Evolutionary conservation across 2,888 invertebrate species (phyloP).

Genomic region (Drosophila imparisetae): DNA sequence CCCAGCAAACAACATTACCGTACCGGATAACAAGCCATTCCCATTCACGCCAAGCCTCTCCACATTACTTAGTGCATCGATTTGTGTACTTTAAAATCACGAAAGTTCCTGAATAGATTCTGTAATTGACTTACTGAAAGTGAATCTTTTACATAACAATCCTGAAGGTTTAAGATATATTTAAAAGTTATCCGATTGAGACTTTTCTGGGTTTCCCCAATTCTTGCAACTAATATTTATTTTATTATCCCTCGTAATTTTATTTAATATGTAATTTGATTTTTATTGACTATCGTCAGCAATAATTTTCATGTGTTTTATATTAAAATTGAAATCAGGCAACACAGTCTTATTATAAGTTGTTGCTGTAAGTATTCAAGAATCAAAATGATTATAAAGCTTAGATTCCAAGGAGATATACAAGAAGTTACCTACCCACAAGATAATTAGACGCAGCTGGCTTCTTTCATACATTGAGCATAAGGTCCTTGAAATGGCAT

Average conservation of each 20-base stretch:
- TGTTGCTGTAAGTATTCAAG: neutral
- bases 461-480: neutral
- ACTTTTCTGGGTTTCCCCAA: neutral
- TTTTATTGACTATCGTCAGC: neutral
- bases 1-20: slow-evolving; percentile 1
- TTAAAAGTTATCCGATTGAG: neutral
- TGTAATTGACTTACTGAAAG: neutral
- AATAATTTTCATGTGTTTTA: neutral
- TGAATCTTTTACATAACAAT: neutral
- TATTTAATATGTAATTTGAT: neutral
- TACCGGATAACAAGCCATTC: neutral
- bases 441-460: neutral
- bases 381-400: neutral
- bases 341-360: neutral
- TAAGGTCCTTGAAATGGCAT: neutral
- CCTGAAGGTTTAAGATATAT: neutral
- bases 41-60: neutral
- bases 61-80: neutral
- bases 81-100: too few relatives aligned
- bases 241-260: neutral
- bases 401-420: neutral
- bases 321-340: neutral
- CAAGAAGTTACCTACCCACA: neutral
- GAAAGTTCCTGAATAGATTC: neutral
- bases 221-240: neutral